Evolutionary conservation across 1,140 invertebrate species (phyloP), one percentile per base, ranked within the genome.

Genomic region (Spodoptera frugiperda): DNA sequence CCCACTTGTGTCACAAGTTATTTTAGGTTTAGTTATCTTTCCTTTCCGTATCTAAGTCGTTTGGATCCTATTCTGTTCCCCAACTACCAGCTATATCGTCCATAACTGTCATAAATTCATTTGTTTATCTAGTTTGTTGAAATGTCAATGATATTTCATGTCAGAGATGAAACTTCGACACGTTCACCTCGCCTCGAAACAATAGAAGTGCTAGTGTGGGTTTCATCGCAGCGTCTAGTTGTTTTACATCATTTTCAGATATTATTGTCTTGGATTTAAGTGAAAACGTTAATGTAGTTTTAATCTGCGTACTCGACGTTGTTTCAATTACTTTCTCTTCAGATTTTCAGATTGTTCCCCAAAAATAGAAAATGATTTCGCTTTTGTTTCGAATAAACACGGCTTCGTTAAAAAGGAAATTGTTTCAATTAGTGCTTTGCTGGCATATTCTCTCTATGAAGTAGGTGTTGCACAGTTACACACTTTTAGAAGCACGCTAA

Each of bases 261-360:
- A 15, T 9, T 39, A 39, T 61, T 61, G 15, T 61, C 30, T 61
- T 15, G 14, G 30, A 15, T 14, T 61, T 67, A 25, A 67, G 63
- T 67, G 63, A 67, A 67, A 67, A 67, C 44, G 44, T 67, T 67
- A 67, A 67, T 67, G 63, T 46, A 49, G 19, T 67, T 67, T 67
- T 67, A 67, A 67, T 49, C 63, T 49, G 21, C 44, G 46, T n/a
- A 48, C n/a, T 49, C 39, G 17, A 25, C 63, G 63, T 19, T 21
- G 21, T 48, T 67, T 67, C 44, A 25, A n/a, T 67, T 67, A 67
- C 63, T 67, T 67, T 67, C 63, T 48, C 63, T 49, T 49, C 21
- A 61, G 33, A 39, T 61, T 46, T 39, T 61, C 39, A 21, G 63
- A 48, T 48, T 5, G 19, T 61, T 61, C 15, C 15, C 6, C 25